These are phyloP conservation scores for Callithrix jacchus DNA, from an alignment of 2,113 vertebrate genomes.

Conservation along the genomic window DNA sequence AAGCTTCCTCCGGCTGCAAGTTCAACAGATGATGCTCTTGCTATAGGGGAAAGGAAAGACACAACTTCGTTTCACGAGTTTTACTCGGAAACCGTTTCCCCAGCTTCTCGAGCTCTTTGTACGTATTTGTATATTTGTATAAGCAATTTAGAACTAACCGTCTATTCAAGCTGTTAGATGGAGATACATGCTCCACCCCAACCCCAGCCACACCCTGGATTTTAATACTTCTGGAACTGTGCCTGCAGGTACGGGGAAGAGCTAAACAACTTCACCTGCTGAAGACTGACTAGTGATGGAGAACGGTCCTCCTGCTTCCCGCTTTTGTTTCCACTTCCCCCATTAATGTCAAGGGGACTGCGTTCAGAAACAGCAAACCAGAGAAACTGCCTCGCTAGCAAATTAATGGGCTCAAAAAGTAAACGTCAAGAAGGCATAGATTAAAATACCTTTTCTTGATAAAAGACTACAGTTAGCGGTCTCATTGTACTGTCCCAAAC, in stretches of 20 bases:
- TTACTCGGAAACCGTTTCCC: neutral
- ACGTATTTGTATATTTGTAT: neutral
- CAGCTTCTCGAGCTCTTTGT: neutral
- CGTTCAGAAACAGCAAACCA: neutral
- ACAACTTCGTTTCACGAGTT: neutral
- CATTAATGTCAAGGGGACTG: neutral
- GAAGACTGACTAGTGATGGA: neutral
- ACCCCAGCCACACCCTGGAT: conserved; percentile 20
- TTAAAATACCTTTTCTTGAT: neutral
- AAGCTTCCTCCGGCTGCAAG: neutral
- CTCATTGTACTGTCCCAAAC: neutral
- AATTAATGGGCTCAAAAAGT: neutral
- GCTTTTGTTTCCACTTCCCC: neutral
- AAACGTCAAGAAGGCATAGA: neutral
- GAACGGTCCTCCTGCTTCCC: neutral
- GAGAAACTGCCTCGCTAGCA: neutral
- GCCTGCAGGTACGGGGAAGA: neutral
- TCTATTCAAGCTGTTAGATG: neutral
- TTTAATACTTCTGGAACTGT: neutral
- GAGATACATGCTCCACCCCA: neutral
- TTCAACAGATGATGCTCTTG: neutral
- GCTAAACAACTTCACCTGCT: neutral
- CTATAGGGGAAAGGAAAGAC: no score
- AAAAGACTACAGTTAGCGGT: neutral
- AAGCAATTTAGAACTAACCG: neutral